Conservation (phyloP, 2,797 vertebrate genomes). For the Urophycis tenuis region DNA sequence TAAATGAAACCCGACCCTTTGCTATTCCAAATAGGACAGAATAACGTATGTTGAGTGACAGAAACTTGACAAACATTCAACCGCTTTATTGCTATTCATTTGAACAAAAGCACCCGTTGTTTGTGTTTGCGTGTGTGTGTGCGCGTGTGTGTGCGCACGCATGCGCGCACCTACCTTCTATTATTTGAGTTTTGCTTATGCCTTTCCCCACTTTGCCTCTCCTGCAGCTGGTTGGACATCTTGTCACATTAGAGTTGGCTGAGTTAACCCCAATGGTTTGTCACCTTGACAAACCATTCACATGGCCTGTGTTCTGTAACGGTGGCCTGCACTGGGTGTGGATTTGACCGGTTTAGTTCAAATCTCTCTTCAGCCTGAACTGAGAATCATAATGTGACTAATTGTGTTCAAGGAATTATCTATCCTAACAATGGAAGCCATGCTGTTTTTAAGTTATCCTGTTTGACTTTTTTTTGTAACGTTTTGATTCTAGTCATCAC, state of each 20-base stretch:
- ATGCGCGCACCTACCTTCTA: constrained; percentile 36
- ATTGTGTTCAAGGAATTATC: constrained; percentile 22
- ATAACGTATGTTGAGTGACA: not conserved
- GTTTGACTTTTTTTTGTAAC: constrained; percentile 10
- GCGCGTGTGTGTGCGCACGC: constrained; percentile 17
- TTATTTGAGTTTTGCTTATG: constrained; percentile 6
- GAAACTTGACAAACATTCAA: not conserved
- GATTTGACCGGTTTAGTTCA: constrained; percentile 29
- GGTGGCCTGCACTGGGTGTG: constrained; percentile 18
- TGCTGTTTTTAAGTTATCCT: constrained; percentile 8
- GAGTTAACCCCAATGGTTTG: constrained; percentile 33
- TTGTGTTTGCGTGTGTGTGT: constrained; percentile 31
- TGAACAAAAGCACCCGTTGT: constrained; percentile 19
- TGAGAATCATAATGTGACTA: constrained; percentile 35
- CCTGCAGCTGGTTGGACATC: constrained; percentile 30
- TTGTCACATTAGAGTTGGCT: constrained; percentile 32
- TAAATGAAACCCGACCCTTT: not conserved
- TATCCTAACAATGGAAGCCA: constrained; percentile 4
- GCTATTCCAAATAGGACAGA: not conserved
- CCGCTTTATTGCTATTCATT: not conserved
- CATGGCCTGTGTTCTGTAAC: constrained; percentile 12
- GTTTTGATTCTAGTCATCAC: constrained; percentile 9
- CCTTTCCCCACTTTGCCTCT: not conserved
- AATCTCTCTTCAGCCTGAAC: constrained; percentile 8
- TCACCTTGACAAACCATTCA: constrained; percentile 18